Evolutionary conservation across 2,797 vertebrate species (phyloP), one percentile per base, ranked within the genome.

Genomic region (Zenarchopterus dispar): DNA sequence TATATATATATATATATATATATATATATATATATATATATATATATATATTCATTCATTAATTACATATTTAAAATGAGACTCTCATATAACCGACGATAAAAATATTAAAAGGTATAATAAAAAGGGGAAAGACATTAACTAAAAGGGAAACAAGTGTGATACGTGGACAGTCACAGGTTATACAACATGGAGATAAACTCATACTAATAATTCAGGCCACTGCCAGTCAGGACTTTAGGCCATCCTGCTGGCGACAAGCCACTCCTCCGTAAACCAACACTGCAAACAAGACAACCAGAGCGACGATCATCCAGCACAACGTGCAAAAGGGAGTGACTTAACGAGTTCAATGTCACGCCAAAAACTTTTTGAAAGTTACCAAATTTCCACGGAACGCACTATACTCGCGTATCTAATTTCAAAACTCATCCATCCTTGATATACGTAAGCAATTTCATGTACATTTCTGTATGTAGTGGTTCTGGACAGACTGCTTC

Each of bases 281-380:
- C 82, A 82, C 62, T 8, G 67, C 74, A 67, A 68, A 75, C 70
- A 64, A 63, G 54, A 75, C 70, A 62, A 60, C 61, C 80, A 22
- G 13, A 63, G 75, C 70, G 52, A 78, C 58, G 78, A 80, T 75
- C 76, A 61, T 56, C 56, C 22, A 42, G 48, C 69, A 80, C 70
- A 52, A 72, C 23, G 73, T 59, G 73, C 75, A 19, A 67, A 73
- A 23, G 36, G 61, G 49, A 70, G 58, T 68, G 74, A 73, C 59
- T 74, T 36, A 3, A 42, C n/a, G 17, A 17, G 54, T n/a, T 45
- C 80, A 78, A 80, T 82, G 81, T 81, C 81, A 81, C 49, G 11
- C 44, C 58, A 56, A 62, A 88, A 91, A 89, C 77, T 86, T 89
- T 84, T 73, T 41, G 39, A 61, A 88, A 87, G 80, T 85, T 68